A percentile compares a stretch with the other conserved stretches of the same genome.
Evolutionary conservation across 2,888 invertebrate genomes (phyloP).

Genomic region (Spodoptera exigua): DNA sequence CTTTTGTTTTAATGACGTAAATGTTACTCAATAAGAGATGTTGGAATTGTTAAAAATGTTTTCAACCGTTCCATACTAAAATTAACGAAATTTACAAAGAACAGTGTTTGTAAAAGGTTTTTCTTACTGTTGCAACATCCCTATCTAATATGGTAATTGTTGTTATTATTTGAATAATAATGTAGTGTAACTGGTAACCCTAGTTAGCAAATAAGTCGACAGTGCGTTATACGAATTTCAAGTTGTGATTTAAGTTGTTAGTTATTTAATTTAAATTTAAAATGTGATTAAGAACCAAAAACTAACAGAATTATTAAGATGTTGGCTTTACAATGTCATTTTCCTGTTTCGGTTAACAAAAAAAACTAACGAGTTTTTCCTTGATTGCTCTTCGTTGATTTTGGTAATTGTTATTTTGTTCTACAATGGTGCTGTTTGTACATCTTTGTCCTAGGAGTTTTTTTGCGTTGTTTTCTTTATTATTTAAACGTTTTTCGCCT

Average conservation of each 20-base stretch:
- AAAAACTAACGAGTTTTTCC: neutral
- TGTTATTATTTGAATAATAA: no score
- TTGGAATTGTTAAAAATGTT: no score
- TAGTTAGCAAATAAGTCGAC: neutral
- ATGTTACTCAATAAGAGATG: no score
- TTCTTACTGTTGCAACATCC: no score
- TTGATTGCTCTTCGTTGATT: neutral
- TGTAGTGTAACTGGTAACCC: no score
- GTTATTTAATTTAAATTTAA: constrained; percentile 31
- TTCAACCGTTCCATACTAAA: no score
- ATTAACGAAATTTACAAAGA: no score
- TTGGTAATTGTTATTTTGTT: neutral
- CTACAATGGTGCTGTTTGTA: neutral
- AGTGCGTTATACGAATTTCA: constrained; percentile 24
- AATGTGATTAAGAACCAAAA: constrained; percentile 56
- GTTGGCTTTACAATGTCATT: constrained; percentile 35
- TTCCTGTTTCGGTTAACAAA: neutral
- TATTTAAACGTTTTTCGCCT: neutral
- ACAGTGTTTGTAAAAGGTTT: no score
- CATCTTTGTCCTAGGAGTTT: neutral
- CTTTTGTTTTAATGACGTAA: no score
- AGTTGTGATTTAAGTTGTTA: constrained; percentile 39
- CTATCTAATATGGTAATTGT: no score
- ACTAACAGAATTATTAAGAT: constrained; percentile 38
- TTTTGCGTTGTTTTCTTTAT: neutral